A percentile compares a stretch with the other conserved stretches of the same genome.
Evolutionary conservation across 2,888 invertebrate genomes (phyloP).

Genomic region (Calameuta filiformis): DNA sequence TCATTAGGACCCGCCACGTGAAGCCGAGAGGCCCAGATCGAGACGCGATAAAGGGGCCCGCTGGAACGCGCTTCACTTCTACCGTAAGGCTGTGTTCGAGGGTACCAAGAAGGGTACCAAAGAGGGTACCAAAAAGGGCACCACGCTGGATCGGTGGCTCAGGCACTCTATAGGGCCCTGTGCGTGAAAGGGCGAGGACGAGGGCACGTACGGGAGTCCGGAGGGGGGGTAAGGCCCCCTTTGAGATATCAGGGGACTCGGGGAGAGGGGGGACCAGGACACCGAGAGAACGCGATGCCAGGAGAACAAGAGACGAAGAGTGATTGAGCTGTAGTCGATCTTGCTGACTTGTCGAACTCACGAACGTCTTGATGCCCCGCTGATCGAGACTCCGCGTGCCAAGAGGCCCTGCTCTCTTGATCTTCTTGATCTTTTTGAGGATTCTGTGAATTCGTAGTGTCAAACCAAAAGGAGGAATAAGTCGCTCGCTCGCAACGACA

Average conservation of each 20-base stretch:
- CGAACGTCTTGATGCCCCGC: constrained; percentile 59
- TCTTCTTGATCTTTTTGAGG: not conserved
- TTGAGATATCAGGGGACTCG: not conserved
- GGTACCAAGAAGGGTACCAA: too few relatives aligned
- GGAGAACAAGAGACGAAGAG: constrained; percentile 60
- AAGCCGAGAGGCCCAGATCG: constrained; percentile 45
- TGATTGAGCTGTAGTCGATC: constrained; percentile 66
- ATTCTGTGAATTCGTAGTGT: not conserved
- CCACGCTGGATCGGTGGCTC: too few relatives aligned
- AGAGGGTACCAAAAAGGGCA: too few relatives aligned
- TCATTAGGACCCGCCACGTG: constrained; percentile 64
- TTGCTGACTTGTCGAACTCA: constrained; percentile 60
- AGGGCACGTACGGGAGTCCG: constrained; percentile 20
- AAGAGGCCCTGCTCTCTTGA: not conserved
- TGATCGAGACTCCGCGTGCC: constrained; percentile 32
- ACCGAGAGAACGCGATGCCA: not conserved
- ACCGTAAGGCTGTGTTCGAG: too few relatives aligned
- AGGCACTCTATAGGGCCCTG: not conserved
- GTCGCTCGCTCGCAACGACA: too few relatives aligned
- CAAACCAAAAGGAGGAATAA: too few relatives aligned
- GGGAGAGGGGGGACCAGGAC: not conserved
- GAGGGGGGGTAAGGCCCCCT: constrained; percentile 1
- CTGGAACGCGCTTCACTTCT: not conserved
- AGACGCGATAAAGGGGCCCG: not conserved
- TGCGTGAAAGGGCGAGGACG: constrained; percentile 27